Base-by-base conservation (phyloP, 2,797 vertebrate genomes). In the Lutjanus campechanus region DNA sequence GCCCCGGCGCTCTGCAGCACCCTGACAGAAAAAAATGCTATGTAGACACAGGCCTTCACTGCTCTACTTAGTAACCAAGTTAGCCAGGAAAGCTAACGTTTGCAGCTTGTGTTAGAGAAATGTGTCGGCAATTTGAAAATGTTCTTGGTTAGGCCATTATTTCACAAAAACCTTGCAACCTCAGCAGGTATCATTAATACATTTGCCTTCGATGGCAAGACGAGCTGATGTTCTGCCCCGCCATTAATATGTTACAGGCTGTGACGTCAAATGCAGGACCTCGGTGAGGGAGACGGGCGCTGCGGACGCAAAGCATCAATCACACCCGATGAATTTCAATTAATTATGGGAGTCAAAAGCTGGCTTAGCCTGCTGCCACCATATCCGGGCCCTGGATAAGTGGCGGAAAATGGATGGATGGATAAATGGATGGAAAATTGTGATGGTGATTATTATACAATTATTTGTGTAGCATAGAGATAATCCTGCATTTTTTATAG, bases 191-290 rank as follows among this genome's bases (percentile, higher is more conserved):
- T 16, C 13, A 47, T 47, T 47, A 47, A 16, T 47, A 47, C 13
- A 16, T 6, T 25, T 49, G 49, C 3, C 8, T 51, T 76, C n/a
- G 5, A 7, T 72, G 53, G 7, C 41, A 36, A n/a, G 15, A 58
- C 15, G 7, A 43, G 29, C 13, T 73, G 12, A 59, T 68, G 51
- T 72, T 43, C 22, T 55, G n/a, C 5, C 19, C 19, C 7, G 1
- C 43, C 22, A 19, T 7, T 49, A 8, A n/a, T 69, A 43, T 25
- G 53, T 29, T 75, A 9, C 40, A 3, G 53, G 44, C 36, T 11
- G 13, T 60, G 46, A 46, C n/a, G 11, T 43, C 46, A 76, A 76
- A 62, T 59, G 43, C 20, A 56, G 55, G 47, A 60, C 19, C 40
- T 50, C 15, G 61, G 50, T 22, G 4, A 36, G 29, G 29, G 29